A percentile compares a stretch with the other conserved stretches of the same genome.
These are phyloP conservation scores for Corynorhinus townsendii DNA, from an alignment of 2,113 vertebrate genomes.

Conservation along the genomic window DNA sequence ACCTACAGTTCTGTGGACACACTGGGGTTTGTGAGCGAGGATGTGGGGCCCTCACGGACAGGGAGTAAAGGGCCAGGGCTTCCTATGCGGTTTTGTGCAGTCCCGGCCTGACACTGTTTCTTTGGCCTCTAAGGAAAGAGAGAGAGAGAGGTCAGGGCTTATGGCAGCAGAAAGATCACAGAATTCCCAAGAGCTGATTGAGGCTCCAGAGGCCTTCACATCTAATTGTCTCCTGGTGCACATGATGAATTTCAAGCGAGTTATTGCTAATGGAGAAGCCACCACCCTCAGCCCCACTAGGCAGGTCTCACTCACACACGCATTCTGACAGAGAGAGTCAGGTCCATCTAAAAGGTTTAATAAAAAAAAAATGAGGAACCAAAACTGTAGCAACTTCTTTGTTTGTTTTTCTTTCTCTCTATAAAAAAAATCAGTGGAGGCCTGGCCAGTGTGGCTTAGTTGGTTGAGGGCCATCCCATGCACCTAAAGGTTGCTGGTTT, in stretches of 20 bases:
- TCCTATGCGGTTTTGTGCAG: neutral
- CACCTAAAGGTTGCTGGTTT: neutral
- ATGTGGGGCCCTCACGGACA: neutral
- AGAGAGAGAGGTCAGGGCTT: neutral
- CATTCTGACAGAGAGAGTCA: neutral
- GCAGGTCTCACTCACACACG: neutral
- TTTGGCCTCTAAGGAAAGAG: neutral
- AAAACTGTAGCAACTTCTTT: neutral
- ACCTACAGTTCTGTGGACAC: neutral
- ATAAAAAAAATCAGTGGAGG: too few relatives aligned
- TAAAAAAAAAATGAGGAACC: neutral
- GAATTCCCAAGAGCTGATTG: neutral
- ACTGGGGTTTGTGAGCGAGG: neutral
- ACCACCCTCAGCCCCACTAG: fast-evolving
- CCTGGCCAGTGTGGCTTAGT: neutral
- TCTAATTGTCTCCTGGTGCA: neutral
- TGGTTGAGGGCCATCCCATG: neutral
- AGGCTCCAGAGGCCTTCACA: neutral
- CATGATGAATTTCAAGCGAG: neutral
- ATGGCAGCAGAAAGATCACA: neutral
- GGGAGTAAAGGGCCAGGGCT: neutral
- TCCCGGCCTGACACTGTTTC: fast-evolving
- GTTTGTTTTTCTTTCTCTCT: too few relatives aligned
- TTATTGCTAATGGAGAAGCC: neutral
- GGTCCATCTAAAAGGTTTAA: neutral